Evolutionary conservation across 2,113 vertebrate genomes (phyloP), one percentile per base, ranked within the genome.

Genomic region (Kryptolebias marmoratus): DNA sequence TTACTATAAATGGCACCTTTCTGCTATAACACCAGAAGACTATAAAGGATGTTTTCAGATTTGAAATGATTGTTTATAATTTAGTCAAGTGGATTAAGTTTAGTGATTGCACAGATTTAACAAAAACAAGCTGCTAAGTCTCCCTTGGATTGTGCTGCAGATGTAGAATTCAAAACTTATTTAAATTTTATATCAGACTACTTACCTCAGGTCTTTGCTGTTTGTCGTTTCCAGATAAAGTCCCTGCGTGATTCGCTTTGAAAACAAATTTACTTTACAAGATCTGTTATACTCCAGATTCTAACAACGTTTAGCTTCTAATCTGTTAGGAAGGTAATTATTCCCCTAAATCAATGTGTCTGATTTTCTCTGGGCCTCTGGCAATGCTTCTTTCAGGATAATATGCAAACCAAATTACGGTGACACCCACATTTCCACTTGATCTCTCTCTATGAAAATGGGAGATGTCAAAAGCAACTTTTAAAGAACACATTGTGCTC

Each of bases 341-440:
- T 65, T 32, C 11, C 31, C 22, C 16, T 60, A 53, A 74, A 53
- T 66, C 55, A 52, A 16, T 54, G 18, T 53, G 68, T 52, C 48
- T 30, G 57, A n/a, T 61, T 71, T 61, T 30, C 36, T 27, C 39
- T 1, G 30, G 45, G n/a, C 27, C 32, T 47, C 63, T 22, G 31
- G 39, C 55, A n/a, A 5, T 36, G 49, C 57, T 61, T 68, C 49
- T 47, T 68, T 54, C 30, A 15, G 50, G 30, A 68, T 36, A 54
- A 62, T 54, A 0, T 61, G 48, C 39, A 67, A 54, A 1, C 31
- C 55, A 59, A 54, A 48, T 55, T 55, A 18, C 27, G 7, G 45
- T 15, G 53, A 12, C 27, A 32, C n/a, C 36, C 14, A 30, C 1
- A 1, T 31, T 50, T 73, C 16, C 22, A 14, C 14, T 50, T 50